Base-by-base conservation (phyloP, 2,888 invertebrate species). In the Andrena trimmerana region DNA sequence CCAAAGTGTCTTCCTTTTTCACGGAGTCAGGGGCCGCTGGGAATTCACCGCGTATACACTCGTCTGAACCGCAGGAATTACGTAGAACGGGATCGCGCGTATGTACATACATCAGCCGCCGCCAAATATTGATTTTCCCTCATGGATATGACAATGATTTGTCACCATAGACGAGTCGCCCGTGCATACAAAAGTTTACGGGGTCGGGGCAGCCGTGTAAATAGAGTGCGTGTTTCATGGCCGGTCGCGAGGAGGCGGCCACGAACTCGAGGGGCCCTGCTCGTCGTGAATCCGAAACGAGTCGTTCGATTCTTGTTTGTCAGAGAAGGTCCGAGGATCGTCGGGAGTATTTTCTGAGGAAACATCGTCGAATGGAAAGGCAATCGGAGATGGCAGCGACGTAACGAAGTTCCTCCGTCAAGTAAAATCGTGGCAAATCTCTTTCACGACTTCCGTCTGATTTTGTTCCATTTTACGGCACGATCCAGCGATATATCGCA, bases 101-200 rank as follows among this genome's bases (percentile, higher is more conserved):
- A 63, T 83, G 88, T 86, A 87, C 88, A 86, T 89, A 89, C 89
- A 89, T 90, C 89, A 87, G 90, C 74, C 88, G 88, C 81, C 76
- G 84, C 89, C 90, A 93, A 93, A 93, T 93, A 93, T 93, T 93
- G 93, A 93, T 93, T 93, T 92, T 92, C 85, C 90, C 87, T 84
- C 86, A 86, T 87, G 90, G 90, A 91, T 91, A 90, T 87, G 91
- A 92, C 92, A 90, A 93, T 92, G 90, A 93, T 93, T 93, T 92
- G 92, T 92, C 91, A 91, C 90, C 90, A 89, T 84, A 68, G 78
- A 78, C 82, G 70, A 74, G 78, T 74, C 78, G 75, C 59, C 42
- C 69, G 73, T 57, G 73, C 66, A 59, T 67, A 70, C 72, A 72
- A 62, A 81, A 76, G 68, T 78, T 71, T 52, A 69, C 52, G 62